These are phyloP conservation scores for Etheostoma perlongum DNA, from an alignment of 2,797 vertebrate genomes.

Conservation along the genomic window DNA sequence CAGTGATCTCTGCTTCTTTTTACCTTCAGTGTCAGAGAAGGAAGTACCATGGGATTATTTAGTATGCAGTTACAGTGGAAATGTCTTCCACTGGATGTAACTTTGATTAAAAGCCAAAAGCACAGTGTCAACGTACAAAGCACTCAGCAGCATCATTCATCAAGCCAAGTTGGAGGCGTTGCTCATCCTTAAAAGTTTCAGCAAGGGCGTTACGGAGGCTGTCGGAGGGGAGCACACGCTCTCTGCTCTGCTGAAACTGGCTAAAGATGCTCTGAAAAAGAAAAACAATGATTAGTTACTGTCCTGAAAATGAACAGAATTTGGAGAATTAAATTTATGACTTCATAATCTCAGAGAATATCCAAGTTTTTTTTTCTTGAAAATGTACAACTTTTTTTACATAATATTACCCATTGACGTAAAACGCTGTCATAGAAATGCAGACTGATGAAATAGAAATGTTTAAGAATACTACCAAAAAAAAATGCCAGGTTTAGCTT, in stretches of 20 bases:
- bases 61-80: slow-evolving; percentile 13
- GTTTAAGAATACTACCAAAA: neutral
- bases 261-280: slow-evolving; percentile 92
- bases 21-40: slow-evolving; percentile 24
- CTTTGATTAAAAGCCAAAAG: slow-evolving; percentile 38
- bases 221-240: slow-evolving; percentile 95
- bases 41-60: slow-evolving; percentile 4
- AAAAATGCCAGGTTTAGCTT: neutral
- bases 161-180: slow-evolving; percentile 96
- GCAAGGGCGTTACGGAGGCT: slow-evolving; percentile 95
- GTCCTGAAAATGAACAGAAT: neutral
- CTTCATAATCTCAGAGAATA: too few relatives aligned
- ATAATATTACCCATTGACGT: too few relatives aligned
- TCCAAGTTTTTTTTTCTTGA: too few relatives aligned
- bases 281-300: neutral
- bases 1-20: slow-evolving; percentile 14
- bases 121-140: slow-evolving; percentile 86
- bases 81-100: slow-evolving; percentile 21
- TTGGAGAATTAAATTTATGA: too few relatives aligned
- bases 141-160: slow-evolving; percentile 99
- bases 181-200: slow-evolving; percentile 97
- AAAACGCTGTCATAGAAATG: neutral
- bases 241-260: slow-evolving; percentile 96
- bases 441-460: neutral
- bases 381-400: too few relatives aligned